Percentiles rank a stretch among this genome's conserved stretches.
phyloP scores from a whole-genome alignment of 2,888 invertebrate species.

The Pheosia gnoma region DNA sequence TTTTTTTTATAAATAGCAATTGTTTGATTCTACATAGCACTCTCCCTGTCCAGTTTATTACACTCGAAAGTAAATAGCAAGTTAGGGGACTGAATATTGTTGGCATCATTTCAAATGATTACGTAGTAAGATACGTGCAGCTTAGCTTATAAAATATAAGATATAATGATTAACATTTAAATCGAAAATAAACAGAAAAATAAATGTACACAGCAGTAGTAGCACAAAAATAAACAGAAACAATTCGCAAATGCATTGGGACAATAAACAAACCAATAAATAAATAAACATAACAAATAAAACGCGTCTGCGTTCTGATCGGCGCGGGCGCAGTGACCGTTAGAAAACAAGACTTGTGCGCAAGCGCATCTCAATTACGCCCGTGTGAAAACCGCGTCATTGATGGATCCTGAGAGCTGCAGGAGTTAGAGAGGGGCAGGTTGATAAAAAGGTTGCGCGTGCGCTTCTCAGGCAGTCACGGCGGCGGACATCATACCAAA shows the following conservation, averaged over 20 bases:
- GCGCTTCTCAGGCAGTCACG: conserved; percentile 59
- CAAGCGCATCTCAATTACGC: conserved; percentile 5
- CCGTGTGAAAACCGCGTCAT: conserved; percentile 5
- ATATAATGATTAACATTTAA: too few species aligned
- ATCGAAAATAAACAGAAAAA: too few species aligned
- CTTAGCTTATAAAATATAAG: too few species aligned
- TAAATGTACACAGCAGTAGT: too few species aligned
- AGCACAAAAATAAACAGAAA: too few species aligned
- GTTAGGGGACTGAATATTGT: too few species aligned
- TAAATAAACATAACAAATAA: neutral
- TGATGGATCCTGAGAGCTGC: conserved; percentile 6
- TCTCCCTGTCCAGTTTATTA: too few species aligned
- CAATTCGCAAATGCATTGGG: conserved; percentile 4
- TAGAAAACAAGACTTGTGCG: conserved; percentile 3
- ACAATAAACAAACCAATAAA: neutral
- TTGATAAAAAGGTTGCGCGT: conserved; percentile 63
- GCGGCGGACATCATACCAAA: conserved; percentile 63
- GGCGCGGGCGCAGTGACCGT: conserved; percentile 1
- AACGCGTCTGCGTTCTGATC: neutral
- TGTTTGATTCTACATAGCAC: too few species aligned
- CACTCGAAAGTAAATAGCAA: too few species aligned
- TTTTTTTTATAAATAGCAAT: too few species aligned
- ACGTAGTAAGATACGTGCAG: too few species aligned
- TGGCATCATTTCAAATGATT: too few species aligned
- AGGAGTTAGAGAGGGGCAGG: conserved; percentile 61